Evolutionary conservation across 2,113 vertebrate species (phyloP).

Genomic region (Gorsachius goisagi): DNA sequence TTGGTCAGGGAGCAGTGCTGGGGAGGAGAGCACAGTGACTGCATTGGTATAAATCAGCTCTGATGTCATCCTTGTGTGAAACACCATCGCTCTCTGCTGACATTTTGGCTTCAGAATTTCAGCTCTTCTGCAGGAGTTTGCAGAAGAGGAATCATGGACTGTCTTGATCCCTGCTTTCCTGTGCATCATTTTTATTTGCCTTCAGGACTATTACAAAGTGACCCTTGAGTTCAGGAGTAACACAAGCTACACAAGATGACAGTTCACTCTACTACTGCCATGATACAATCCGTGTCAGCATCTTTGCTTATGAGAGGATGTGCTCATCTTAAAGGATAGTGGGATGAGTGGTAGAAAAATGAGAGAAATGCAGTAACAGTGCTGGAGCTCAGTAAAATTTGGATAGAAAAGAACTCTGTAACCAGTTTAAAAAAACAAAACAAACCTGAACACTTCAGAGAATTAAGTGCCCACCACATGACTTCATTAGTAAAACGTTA

Average conservation of each 20-base stretch:
- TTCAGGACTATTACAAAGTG: not conserved
- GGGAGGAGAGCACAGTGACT: not conserved
- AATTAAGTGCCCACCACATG: not conserved
- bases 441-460: not conserved
- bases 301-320: not conserved
- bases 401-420: not conserved
- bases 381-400: not conserved
- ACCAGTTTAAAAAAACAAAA: not conserved
- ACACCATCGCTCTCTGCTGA: not conserved
- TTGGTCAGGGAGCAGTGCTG: not conserved
- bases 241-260: not conserved
- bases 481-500: not conserved
- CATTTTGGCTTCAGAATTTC: not conserved
- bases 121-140: not conserved
- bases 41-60: not conserved
- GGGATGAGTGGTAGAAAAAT: not conserved
- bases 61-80: not conserved
- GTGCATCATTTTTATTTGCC: not conserved
- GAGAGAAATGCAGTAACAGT: not conserved
- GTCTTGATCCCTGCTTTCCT: not conserved
- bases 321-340: not conserved
- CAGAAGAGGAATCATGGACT: not conserved
- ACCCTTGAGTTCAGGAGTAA: not conserved
- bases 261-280: not conserved
- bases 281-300: fast-evolving